phyloP scores from a whole-genome alignment of 2,888 invertebrate species.

The Biston stratarius region DNA sequence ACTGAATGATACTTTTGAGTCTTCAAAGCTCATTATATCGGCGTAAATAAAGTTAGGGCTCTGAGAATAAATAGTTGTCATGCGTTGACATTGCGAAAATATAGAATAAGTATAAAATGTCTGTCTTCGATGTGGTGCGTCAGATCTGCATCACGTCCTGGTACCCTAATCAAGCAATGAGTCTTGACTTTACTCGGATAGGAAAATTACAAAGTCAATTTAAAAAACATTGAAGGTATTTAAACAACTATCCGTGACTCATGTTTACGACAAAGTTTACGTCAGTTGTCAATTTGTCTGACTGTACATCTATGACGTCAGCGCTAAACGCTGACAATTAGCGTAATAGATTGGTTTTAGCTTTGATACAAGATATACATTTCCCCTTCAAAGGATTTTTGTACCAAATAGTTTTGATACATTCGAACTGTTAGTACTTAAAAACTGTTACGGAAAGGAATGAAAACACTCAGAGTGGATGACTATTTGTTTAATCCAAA shows the following conservation, averaged over 20 bases:
- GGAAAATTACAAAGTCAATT: constrained; percentile 12
- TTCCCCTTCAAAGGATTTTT: too few species aligned
- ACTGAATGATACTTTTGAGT: too few species aligned
- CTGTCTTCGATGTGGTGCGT: neutral
- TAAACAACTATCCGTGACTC: constrained; percentile 15
- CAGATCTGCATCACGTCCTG: neutral
- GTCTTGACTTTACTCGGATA: constrained; percentile 1
- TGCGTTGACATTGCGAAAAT: too few species aligned
- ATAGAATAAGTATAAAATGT: too few species aligned
- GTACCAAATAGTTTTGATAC: too few species aligned
- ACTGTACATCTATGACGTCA: neutral
- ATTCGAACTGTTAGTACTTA: too few species aligned
- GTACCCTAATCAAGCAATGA: neutral
- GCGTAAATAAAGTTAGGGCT: too few species aligned
- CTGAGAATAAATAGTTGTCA: too few species aligned
- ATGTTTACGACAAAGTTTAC: constrained; percentile 9
- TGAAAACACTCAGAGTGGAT: too few species aligned
- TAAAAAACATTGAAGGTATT: constrained; percentile 6
- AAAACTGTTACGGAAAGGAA: too few species aligned
- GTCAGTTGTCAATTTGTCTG: constrained; percentile 19
- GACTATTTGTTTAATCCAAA: too few species aligned
- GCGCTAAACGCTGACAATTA: constrained; percentile 24
- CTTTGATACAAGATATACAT: constrained; percentile 3
- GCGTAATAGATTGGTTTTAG: constrained; percentile 21
- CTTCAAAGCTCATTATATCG: too few species aligned